Evolutionary conservation across 2,113 vertebrate genomes (phyloP), one percentile per base, ranked within the genome.

Genomic region (Brachypteracias leptosomus): DNA sequence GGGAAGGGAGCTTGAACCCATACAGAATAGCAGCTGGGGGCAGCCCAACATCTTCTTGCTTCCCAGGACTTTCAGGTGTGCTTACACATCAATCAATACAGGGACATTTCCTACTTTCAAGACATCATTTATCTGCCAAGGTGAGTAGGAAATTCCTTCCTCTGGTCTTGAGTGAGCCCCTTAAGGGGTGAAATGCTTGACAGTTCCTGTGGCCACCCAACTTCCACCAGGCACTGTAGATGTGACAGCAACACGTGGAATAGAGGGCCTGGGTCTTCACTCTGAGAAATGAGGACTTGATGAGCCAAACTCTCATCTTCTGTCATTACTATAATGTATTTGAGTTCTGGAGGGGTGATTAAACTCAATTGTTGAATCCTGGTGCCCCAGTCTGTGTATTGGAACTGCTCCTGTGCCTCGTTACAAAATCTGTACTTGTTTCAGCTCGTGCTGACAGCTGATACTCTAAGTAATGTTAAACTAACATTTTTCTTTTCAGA

Each of bases 401-500:
- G 5, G 21, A 70, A 70, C 58, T 58, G 12, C 21, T 94, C 13
- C 35, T 8, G 6, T 10, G 29, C 35, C 38, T 77, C 3, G 1
- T 36, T 11, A 42, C 86, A 71, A 82, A 46, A 67, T 4, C 9
- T 29, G 49, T 55, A 67, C 29, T 85, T 4, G 61, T 80, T 89
- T 76, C 87, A 89, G 57, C 31, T 62, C 7, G 0, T 66, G 46
- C 59, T 78, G 47, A 83, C 42, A 90, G 61, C 16, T 40, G 21
- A 83, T 62, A 57, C 8, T 7, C 0, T 36, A 52, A 76, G 25
- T 72, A 47, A 70, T 35, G 54, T 24, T 91, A 73, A 86, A 79
- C 25, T 20, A 90, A 67, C 46, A 58, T 62, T 81, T 91, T 71
- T 57, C 26, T 61, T 87, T 94, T 77, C 68, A 70, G 42, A 74